These are phyloP conservation scores for Sphaerodactylus townsendi DNA, from an alignment of 2,113 vertebrate genomes.

Conservation along the genomic window DNA sequence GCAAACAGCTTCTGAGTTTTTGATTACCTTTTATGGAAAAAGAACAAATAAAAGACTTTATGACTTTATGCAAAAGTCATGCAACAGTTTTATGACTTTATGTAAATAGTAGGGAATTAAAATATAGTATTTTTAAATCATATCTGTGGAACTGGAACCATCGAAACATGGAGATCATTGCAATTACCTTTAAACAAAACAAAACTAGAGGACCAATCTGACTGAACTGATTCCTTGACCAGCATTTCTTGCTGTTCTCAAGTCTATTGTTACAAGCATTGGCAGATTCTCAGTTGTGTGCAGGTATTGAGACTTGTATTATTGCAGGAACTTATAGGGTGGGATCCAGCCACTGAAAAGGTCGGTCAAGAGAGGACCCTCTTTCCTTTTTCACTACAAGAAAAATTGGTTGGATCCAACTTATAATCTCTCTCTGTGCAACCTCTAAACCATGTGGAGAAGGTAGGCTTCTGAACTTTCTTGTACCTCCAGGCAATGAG, in stretches of 20 bases:
- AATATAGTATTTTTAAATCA: no score
- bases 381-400: no score
- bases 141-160: background rate
- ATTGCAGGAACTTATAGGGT: no score
- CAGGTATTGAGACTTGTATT: background rate
- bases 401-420: background rate
- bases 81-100: background rate
- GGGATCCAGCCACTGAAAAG: no score
- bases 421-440: background rate
- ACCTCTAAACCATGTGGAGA: background rate
- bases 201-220: background rate
- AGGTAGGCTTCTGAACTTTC: background rate
- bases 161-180: background rate
- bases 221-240: background rate
- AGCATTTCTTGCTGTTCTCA: background rate
- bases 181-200: background rate
- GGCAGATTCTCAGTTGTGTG: background rate
- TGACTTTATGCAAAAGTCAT: background rate
- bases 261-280: background rate
- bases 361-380: no score
- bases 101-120: background rate
- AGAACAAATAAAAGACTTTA: conserved; percentile 11
- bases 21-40: conserved; percentile 6
- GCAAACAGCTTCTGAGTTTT: conserved; percentile 16
- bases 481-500: background rate